These are phyloP conservation scores for Cebus imitator DNA, from an alignment of 2,113 vertebrate genomes.

Conservation along the genomic window DNA sequence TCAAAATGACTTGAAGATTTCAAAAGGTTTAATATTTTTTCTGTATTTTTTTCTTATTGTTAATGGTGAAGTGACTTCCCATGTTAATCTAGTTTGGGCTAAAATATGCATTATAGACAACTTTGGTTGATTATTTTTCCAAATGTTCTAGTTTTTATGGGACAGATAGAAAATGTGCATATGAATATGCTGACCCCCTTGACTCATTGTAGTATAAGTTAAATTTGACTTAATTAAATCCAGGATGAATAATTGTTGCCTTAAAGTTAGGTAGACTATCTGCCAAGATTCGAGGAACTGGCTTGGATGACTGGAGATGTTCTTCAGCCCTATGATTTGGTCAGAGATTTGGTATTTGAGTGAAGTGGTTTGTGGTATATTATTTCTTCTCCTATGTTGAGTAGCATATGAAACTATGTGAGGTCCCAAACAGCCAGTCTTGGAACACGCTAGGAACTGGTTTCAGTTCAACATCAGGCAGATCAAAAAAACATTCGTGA, in stretches of 20 bases:
- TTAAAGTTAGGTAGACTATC: neutral
- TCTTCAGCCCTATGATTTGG: slow-evolving; percentile 59
- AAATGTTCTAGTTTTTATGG: slow-evolving; percentile 62
- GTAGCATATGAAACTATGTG: neutral
- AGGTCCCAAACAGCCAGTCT: neutral
- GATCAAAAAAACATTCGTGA: slow-evolving; percentile 76
- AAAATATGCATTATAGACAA: slow-evolving; percentile 71
- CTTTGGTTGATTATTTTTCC: slow-evolving; percentile 78
- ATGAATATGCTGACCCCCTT: slow-evolving; percentile 39
- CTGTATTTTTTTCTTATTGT: neutral
- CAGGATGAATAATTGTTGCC: neutral
- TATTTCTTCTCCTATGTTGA: neutral
- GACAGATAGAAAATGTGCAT: slow-evolving; percentile 74
- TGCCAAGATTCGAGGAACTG: neutral
- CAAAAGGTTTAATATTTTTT: neutral
- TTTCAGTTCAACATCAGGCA: slow-evolving; percentile 62
- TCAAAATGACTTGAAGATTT: slow-evolving; percentile 28
- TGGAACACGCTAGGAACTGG: slow-evolving; percentile 64
- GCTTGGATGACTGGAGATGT: neutral
- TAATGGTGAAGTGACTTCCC: neutral
- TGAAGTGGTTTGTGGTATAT: slow-evolving; percentile 62
- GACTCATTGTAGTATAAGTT: slow-evolving; percentile 75
- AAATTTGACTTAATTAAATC: slow-evolving; percentile 48
- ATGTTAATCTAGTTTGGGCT: slow-evolving; percentile 76
- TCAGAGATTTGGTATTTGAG: slow-evolving; percentile 72